These are phyloP conservation scores for Amphimedon queenslandica DNA, from an alignment of 37 sponge, comb jelly and placozoan genomes.

Conservation along the genomic window DNA sequence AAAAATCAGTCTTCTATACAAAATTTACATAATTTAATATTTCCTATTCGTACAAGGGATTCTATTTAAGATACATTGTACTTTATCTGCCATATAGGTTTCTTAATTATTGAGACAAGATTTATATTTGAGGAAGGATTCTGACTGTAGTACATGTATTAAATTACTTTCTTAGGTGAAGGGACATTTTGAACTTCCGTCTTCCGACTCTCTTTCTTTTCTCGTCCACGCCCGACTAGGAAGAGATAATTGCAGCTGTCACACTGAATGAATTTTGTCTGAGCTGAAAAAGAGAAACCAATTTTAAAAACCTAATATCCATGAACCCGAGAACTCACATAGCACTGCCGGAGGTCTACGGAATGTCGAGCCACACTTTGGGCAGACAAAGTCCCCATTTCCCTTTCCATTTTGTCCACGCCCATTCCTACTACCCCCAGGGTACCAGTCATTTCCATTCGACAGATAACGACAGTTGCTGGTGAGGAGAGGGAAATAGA, in stretches of 20 bases:
- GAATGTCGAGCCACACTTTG: slow-evolving; percentile 57
- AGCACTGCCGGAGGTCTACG: slow-evolving; percentile 6
- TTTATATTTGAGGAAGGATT: no score
- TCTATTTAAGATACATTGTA: no score
- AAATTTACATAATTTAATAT: no score
- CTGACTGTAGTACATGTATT: no score
- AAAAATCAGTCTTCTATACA: no score
- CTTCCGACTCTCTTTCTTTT: neutral
- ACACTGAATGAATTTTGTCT: slow-evolving; percentile 67
- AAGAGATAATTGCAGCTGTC: slow-evolving; percentile 63
- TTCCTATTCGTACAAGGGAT: no score
- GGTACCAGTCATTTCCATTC: neutral
- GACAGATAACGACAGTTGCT: neutral
- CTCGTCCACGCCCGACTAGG: slow-evolving; percentile 12
- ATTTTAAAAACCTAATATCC: neutral
- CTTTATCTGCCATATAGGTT: no score
- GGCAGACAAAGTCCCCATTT: slow-evolving; percentile 25
- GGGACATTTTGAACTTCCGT: slow-evolving; percentile 28
- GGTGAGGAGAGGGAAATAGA: neutral
- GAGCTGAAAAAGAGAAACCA: slow-evolving; percentile 21
- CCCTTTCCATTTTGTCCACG: slow-evolving; percentile 11
- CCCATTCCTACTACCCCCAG: slow-evolving; percentile 9
- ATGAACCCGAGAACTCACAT: slow-evolving; percentile 36
- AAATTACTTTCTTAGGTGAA: slow-evolving; percentile 44
- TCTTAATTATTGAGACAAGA: no score